Base-by-base conservation (phyloP, 2,113 vertebrate species). In the Puntigrus tetrazona region DNA sequence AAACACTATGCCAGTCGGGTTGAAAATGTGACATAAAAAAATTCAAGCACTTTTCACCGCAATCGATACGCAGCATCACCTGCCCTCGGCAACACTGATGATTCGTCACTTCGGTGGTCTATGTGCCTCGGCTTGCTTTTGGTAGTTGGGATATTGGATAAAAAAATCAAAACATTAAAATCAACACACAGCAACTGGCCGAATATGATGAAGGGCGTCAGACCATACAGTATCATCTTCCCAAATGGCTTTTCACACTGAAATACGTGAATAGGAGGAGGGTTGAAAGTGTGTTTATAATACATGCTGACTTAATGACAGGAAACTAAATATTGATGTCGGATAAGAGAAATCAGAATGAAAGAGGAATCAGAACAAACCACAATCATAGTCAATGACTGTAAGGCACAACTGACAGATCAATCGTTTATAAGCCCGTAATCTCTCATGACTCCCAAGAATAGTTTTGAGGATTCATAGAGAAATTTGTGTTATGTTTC, bases 21-120 rank as follows among this genome's bases (percentile, higher is more conserved):
- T 52, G 27, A 57, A 76, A 79, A 79, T 20, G 36, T 78, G 34
- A 1, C 22, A 18, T 59, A 41, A 79, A 61, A 78, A n/a, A 78
- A 78, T 41, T 7, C 20, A 78, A 14, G n/a, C 9, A 45, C 38
- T 47, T 61, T 7, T 47, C 10, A 47, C 59, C 50, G 41, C 18
- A 47, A 50, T 80, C 78, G 29, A 67, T 80, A 80, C 27, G n/a
- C 27, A 67, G 25, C 59, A 29, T 29, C n/a, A 59, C 11, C 34
- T 43, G 59, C 36, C 78, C 38, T 65, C 2, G 41, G 59, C 27
- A 65, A 38, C 9, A 47, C 8, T 29, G 36, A 6, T 43, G 9
- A 78, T 61, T 61, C 9, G n/a, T 61, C 36, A 43, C n/a, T 61
- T 29, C 36, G 9, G 34, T 25, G 6, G 1, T n/a, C 7, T 74